Evolutionary conservation across 2,888 invertebrate genomes (phyloP), one percentile per base, ranked within the genome.

Genomic region (Drosophila bunnanda): DNA sequence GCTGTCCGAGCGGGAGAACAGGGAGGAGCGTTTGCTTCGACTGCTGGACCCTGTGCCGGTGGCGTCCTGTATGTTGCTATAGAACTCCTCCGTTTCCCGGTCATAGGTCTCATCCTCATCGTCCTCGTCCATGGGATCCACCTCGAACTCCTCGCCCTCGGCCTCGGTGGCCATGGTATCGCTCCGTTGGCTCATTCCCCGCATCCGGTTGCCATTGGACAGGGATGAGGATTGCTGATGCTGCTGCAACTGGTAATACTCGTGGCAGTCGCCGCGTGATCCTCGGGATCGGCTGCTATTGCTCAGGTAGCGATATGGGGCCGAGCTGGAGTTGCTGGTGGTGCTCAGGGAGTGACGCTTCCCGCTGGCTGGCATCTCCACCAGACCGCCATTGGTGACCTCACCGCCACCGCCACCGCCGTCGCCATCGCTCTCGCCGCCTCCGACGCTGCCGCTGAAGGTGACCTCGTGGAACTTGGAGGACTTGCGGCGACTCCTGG

Each of bases 1-100:
- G 57, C 92, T 92, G 69, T 92, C 92, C 57, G 92, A 92, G 36
- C 92, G 91, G 4, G 92, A 92, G 78, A 92, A 92, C 7, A 92
- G 76, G 10, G 92, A 92, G 9, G 92, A 91, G 5, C 91, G 89
- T 66, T 91, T 92, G 52, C 92, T 90, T 20, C 91, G 91, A 52
- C 74, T 85, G 34, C 82, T 90, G 28, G 75, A 85, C n/a, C 85
- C 79, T 0, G 89, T 79, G 44, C 89, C 83, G 0, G 78, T 67
- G 44, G 89, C 89, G 75, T 91, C 91, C 74, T 91, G 91, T 44
- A 91, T 92, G 61, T 91, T 91, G 68, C 90, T 92, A 67, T 91
- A 91, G 60, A 91, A 91, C 69, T 91, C 90, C 34, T 90, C 91
- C 2, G 92, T 91, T 41, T 91, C 92, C n/a, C 90, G 89, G 74